Evolutionary conservation across 2,888 invertebrate genomes (phyloP).

Genomic region (Apodemia duryi): DNA sequence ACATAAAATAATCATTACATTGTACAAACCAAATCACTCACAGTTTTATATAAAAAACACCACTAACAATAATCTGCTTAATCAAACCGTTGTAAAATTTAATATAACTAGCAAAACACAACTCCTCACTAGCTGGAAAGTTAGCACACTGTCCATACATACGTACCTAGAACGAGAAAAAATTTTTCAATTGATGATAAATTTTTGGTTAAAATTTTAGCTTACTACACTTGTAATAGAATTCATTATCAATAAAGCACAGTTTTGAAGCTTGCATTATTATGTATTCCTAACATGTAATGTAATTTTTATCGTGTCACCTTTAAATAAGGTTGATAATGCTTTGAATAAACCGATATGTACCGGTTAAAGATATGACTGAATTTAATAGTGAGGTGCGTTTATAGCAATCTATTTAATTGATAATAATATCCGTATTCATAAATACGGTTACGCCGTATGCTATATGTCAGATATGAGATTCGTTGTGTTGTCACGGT

Average conservation of each 20-base stretch:
- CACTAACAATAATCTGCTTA: too few relatives aligned
- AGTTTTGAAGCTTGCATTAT: not conserved
- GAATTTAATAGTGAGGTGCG: not conserved
- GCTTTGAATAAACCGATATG: not conserved
- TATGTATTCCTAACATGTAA: not conserved
- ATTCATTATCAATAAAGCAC: not conserved
- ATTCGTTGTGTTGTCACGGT: too few relatives aligned
- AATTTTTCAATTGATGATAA: not conserved
- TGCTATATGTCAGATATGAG: too few relatives aligned
- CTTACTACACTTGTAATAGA: not conserved
- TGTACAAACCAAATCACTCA: too few relatives aligned
- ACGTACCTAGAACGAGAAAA: not conserved
- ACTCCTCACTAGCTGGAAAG: not conserved
- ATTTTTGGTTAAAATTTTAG: not conserved
- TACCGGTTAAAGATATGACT: too few relatives aligned
- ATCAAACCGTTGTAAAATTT: too few relatives aligned
- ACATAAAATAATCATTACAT: too few relatives aligned
- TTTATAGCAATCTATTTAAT: too few relatives aligned
- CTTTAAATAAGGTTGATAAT: not conserved
- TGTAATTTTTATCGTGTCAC: not conserved
- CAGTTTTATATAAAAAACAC: too few relatives aligned
- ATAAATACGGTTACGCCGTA: too few relatives aligned
- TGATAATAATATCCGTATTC: too few relatives aligned
- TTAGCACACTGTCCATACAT: not conserved
- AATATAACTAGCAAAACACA: not conserved